phyloP scores from a whole-genome alignment of 2,888 invertebrate species.

The Mimumesa dahlbomi region DNA sequence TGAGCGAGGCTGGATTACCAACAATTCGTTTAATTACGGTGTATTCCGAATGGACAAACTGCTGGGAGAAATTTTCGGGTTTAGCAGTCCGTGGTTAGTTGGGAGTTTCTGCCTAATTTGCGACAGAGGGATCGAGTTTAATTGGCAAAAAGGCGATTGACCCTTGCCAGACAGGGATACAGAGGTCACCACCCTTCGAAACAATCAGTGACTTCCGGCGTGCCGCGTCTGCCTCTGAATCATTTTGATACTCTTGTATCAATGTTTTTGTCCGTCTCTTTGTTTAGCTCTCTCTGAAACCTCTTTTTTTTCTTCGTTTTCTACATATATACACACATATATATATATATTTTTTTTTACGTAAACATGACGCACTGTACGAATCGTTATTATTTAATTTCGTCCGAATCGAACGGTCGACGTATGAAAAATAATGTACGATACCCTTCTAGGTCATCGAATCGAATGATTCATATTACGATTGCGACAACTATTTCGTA shows the following conservation, averaged over 20 bases:
- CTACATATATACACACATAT: not conserved
- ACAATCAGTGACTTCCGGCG: constrained; percentile 78
- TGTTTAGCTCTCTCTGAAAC: constrained; percentile 38
- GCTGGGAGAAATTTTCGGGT: constrained; percentile 4
- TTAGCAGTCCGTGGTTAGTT: not conserved
- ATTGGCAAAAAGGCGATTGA: constrained; percentile 76
- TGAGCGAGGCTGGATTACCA: not conserved
- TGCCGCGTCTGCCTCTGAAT: constrained; percentile 73
- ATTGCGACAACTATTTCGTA: too few relatives aligned
- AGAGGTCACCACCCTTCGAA: constrained; percentile 76
- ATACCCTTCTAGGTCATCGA: too few relatives aligned
- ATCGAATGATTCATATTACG: too few relatives aligned
- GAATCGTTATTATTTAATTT: constrained; percentile 8
- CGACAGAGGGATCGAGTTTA: constrained; percentile 50
- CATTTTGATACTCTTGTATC: constrained; percentile 75
- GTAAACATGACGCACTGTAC: constrained; percentile 1
- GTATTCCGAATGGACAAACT: not conserved
- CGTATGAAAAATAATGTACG: too few relatives aligned
- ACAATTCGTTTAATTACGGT: constrained; percentile 1
- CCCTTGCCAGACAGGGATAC: constrained; percentile 68
- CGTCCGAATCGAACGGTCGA: constrained; percentile 4
- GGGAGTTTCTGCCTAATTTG: constrained; percentile 26
- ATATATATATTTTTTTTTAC: not conserved
- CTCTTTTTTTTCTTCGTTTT: constrained; percentile 29
- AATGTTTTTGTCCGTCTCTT: constrained; percentile 54